Conservation (phyloP, 2,797 vertebrate genomes). For the Mormyrops attenuatus region DNA sequence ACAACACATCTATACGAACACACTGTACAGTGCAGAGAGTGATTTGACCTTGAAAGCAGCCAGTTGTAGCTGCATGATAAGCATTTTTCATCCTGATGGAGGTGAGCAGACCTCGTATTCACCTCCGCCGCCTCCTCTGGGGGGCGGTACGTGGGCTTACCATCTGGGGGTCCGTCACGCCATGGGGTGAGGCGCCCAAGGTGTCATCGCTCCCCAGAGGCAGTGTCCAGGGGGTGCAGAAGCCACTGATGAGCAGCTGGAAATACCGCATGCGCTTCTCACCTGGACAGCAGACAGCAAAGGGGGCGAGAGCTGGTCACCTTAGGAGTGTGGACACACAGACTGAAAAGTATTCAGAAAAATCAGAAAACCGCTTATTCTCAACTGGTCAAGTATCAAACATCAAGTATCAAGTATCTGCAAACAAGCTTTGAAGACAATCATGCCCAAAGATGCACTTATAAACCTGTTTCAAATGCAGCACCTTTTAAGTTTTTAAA, state of each 20-base stretch:
- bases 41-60: not conserved
- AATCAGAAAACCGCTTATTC: not conserved
- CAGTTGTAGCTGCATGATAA: not conserved
- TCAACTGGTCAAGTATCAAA: not conserved
- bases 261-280: constrained; percentile 85
- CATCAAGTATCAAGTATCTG: too few species aligned
- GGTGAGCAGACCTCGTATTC: not conserved
- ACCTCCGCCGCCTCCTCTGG: not conserved
- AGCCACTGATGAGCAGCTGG: constrained; percentile 79
- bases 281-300: constrained; percentile 60
- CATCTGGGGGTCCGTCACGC: constrained; percentile 67
- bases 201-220: constrained; percentile 69
- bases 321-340: not conserved
- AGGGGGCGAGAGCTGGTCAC: not conserved
- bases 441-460: not conserved
- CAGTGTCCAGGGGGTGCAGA: constrained; percentile 84
- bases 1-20: not conserved
- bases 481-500: not conserved
- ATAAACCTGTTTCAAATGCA: not conserved
- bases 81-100: not conserved
- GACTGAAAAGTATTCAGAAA: not conserved
- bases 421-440: not conserved
- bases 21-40: not conserved
- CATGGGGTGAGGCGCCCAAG: constrained; percentile 62
- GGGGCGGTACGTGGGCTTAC: constrained; percentile 47